phyloP scores from a whole-genome alignment of 2,113 vertebrate species.

The Vulpes ferrilata region DNA sequence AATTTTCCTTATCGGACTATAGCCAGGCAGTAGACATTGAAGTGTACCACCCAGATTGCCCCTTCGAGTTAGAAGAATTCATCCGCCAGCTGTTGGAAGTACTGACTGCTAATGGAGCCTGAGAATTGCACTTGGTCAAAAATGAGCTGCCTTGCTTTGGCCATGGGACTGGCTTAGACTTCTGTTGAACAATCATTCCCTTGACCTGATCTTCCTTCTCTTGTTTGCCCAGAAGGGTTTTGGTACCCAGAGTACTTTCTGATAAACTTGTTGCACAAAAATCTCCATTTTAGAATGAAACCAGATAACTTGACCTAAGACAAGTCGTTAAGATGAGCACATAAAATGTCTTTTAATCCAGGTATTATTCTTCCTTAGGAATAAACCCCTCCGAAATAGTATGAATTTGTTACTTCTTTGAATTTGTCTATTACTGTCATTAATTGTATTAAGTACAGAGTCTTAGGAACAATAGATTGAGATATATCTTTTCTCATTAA shows the following conservation, averaged over 20 bases:
- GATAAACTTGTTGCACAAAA: neutral
- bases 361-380: neutral
- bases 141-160: neutral
- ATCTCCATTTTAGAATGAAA: neutral
- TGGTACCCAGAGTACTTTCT: neutral
- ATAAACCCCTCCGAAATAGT: neutral
- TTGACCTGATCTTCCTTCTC: neutral
- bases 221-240: neutral
- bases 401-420: neutral
- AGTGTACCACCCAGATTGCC: too few species aligned
- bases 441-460: neutral
- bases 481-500: neutral
- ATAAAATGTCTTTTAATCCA: neutral
- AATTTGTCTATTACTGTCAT: neutral
- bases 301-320: neutral
- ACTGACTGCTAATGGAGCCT: neutral
- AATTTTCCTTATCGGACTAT: neutral
- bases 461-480: neutral
- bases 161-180: neutral
- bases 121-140: neutral
- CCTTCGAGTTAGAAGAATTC: neutral
- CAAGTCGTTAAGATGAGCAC: neutral
- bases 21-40: fast-evolving
- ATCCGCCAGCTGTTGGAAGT: neutral
- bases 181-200: neutral